phyloP scores from a whole-genome alignment of 2,888 invertebrate species.

The Parochlus steinenii region DNA sequence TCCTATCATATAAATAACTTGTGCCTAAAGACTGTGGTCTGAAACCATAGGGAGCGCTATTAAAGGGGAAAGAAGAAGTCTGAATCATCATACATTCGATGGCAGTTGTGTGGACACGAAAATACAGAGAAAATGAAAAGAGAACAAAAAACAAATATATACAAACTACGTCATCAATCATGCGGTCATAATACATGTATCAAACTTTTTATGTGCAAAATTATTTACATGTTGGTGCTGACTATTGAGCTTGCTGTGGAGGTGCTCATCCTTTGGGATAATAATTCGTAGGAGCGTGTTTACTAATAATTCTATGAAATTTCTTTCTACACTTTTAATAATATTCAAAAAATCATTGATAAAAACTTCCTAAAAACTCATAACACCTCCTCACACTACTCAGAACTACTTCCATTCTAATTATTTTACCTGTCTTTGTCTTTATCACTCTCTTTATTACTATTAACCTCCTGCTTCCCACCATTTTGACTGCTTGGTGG shows the following conservation, averaged over 20 bases:
- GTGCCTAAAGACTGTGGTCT: constrained; percentile 25
- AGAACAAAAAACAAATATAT: constrained; percentile 3
- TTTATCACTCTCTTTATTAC: constrained; percentile 7
- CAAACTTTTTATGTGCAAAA: too few species aligned
- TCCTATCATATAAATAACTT: constrained; percentile 27
- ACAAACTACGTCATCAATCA: background rate
- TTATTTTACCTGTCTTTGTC: constrained; percentile 11
- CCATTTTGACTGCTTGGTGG: constrained; percentile 7
- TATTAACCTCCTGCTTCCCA: too few species aligned
- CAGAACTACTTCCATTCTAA: too few species aligned
- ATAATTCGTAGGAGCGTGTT: constrained; percentile 13
- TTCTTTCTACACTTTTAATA: too few species aligned
- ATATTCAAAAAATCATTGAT: too few species aligned
- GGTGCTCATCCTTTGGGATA: constrained; percentile 14
- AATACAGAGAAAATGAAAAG: constrained; percentile 1
- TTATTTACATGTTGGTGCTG: constrained; percentile 8
- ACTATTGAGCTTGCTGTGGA: constrained; percentile 4
- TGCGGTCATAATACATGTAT: background rate
- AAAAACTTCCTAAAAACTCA: too few species aligned
- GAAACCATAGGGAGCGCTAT: constrained; percentile 30
- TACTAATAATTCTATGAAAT: too few species aligned
- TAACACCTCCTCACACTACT: too few species aligned
- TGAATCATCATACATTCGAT: constrained; percentile 4
- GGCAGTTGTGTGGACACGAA: background rate
- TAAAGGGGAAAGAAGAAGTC: constrained; percentile 27